Evolutionary conservation across 2,888 invertebrate species (phyloP).

Genomic region (Perizoma flavofasciatum): DNA sequence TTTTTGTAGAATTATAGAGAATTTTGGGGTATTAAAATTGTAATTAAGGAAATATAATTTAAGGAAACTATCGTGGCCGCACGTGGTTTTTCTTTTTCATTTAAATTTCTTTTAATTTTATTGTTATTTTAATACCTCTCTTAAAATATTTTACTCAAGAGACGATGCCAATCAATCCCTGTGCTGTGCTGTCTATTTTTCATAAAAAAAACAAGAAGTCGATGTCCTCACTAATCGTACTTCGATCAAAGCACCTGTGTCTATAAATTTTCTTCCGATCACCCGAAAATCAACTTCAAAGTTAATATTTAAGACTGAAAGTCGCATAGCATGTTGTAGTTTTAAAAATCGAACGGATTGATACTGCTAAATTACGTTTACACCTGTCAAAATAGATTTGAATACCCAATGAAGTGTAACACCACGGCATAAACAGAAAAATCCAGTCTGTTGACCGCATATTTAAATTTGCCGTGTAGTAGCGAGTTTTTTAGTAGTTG

Average conservation of each 20-base stretch:
- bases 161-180: not conserved
- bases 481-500: conserved; percentile 34
- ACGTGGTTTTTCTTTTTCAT: not conserved
- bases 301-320: not conserved
- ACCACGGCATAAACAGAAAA: not conserved
- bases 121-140: too few species aligned
- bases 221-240: conserved; percentile 51
- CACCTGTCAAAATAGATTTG: conserved; percentile 20
- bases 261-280: not conserved
- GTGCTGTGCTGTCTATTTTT: too few species aligned
- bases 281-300: not conserved
- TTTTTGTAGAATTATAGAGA: too few species aligned
- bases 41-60: too few species aligned
- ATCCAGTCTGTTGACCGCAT: conserved; percentile 31
- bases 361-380: conserved; percentile 5
- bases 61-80: too few species aligned
- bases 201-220: conserved; percentile 42
- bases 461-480: conserved; percentile 36
- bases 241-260: conserved; percentile 33
- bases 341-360: conserved; percentile 13
- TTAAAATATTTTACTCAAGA: too few species aligned
- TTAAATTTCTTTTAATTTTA: too few species aligned
- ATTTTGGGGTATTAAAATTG: too few species aligned
- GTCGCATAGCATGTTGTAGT: not conserved
- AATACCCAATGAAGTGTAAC: conserved; percentile 12